These are phyloP conservation scores for Caradrina kadenii DNA, from an alignment of 2,888 invertebrate genomes.

Conservation along the genomic window DNA sequence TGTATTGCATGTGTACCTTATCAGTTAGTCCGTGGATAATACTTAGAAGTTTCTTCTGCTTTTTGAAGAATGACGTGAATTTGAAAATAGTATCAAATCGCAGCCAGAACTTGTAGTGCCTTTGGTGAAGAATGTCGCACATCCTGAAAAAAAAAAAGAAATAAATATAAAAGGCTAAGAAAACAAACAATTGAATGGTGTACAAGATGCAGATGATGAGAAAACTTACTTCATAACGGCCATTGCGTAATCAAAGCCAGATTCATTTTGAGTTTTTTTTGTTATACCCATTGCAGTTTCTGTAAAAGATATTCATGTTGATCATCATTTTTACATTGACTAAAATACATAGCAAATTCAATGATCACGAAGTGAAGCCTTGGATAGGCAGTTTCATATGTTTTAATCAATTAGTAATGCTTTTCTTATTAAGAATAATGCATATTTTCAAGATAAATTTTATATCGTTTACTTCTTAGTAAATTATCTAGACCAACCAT, in stretches of 20 bases:
- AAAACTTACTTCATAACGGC: slow-evolving; percentile 93
- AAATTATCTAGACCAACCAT: too few species aligned
- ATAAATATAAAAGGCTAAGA: not conserved
- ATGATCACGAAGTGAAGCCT: too few species aligned
- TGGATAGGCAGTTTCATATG: too few species aligned
- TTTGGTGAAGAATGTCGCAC: slow-evolving; percentile 95
- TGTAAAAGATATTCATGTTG: slow-evolving; percentile 69
- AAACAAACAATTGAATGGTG: not conserved
- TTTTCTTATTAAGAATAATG: too few species aligned
- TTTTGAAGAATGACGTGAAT: slow-evolving; percentile 92
- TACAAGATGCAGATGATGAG: not conserved
- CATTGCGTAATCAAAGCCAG: slow-evolving; percentile 95
- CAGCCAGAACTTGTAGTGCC: slow-evolving; percentile 94
- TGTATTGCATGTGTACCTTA: slow-evolving; percentile 86
- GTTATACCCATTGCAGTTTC: slow-evolving; percentile 96
- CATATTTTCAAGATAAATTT: too few species aligned
- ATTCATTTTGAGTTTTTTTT: slow-evolving; percentile 92
- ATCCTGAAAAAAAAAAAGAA: slow-evolving; percentile 85
- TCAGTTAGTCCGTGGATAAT: slow-evolving; percentile 94
- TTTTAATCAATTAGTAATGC: too few species aligned
- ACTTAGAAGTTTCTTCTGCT: slow-evolving; percentile 92
- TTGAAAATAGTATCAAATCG: slow-evolving; percentile 93
- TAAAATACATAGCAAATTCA: too few species aligned
- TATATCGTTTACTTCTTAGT: not conserved
- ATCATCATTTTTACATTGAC: too few species aligned